Percentiles rank a stretch among this genome's conserved stretches.
Evolutionary conservation across 2,888 invertebrate species (phyloP).

Genomic region (Latheticus oryzae): DNA sequence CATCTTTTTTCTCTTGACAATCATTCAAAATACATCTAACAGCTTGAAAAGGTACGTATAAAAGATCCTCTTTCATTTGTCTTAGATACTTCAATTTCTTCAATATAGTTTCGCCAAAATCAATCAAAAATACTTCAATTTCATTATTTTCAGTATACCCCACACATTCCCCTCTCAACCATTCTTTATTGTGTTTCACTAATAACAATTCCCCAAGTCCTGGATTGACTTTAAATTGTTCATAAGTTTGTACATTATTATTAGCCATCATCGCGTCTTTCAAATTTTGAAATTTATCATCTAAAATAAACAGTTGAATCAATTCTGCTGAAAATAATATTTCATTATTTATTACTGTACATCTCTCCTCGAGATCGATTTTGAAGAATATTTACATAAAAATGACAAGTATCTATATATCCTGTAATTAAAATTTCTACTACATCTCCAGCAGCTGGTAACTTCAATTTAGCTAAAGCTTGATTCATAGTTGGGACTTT

Average conservation of each 20-base stretch:
- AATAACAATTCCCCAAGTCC: slow-evolving; percentile 54
- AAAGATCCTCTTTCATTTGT: slow-evolving; percentile 51
- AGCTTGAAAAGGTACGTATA: slow-evolving; percentile 53
- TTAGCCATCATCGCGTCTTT: slow-evolving; percentile 46
- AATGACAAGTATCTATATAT: slow-evolving; percentile 48
- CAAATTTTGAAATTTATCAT: slow-evolving; percentile 15
- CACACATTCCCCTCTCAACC: slow-evolving; percentile 45
- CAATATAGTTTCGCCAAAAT: slow-evolving; percentile 50
- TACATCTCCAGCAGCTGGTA: slow-evolving; percentile 44
- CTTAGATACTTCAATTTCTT: slow-evolving; percentile 45
- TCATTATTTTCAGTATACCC: slow-evolving; percentile 2
- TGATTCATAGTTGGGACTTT: slow-evolving; percentile 44
- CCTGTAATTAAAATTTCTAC: slow-evolving; percentile 50
- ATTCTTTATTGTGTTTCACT: slow-evolving; percentile 48
- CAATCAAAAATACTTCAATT: slow-evolving; percentile 51
- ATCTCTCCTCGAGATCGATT: not conserved
- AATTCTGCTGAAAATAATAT: too few relatives aligned
- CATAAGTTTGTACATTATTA: slow-evolving; percentile 41
- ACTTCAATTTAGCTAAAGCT: slow-evolving; percentile 42
- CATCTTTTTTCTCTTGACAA: slow-evolving; percentile 41
- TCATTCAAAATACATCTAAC: slow-evolving; percentile 48
- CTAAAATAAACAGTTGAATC: slow-evolving; percentile 13
- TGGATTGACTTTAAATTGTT: slow-evolving; percentile 50
- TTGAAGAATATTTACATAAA: slow-evolving; percentile 48
- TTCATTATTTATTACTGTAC: too few relatives aligned